Evolutionary conservation across 2,797 vertebrate species (phyloP), one percentile per base, ranked within the genome.

Genomic region (Neosalanx taihuensis): DNA sequence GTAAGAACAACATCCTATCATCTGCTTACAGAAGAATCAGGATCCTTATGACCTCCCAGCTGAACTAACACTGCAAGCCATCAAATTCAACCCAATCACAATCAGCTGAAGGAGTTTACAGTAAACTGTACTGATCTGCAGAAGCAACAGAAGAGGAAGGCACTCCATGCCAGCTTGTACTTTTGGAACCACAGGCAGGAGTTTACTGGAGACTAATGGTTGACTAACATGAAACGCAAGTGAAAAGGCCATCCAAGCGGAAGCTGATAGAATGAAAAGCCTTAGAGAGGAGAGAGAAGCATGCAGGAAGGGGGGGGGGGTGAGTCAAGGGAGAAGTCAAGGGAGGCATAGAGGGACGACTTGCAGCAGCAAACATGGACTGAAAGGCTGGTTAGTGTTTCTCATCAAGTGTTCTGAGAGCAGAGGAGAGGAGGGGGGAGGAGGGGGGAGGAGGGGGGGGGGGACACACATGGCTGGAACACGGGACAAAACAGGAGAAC

Each of bases 211-310:
- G 37, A 41, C 37, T 41, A 41, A 41, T 41, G 37, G 37, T 41
- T 41, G 37, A 41, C 37, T 12, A 41, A 41, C 10, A 7, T 9
- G 37, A 41, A 75, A 70, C 77, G 75, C 15, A 57, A 85, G 81
- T 75, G 79, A 84, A 84, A 83, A 73, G 64, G 53, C 80, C 75
- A 76, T 70, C 69, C 60, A 3, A 78, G 84, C 29, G 67, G 81
- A 87, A 86, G 72, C 69, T 35, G 79, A 85, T 65, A 58, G 37
- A 60, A 72, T 57, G 68, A 80, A 84, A 79, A 77, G 73, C 81
- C 74, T 46, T 18, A 61, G 26, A 31, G 61, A 63, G 7, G 31
- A 17, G n/a, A 18, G 35, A 6, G 18, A 6, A 31, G 18, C 23
- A 13, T n/a, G 60, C 3, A 30, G 10, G 29, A 17, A 46, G 46